Evolutionary conservation across 1,140 invertebrate species (phyloP).

Genomic region (Dreissena rostriformis): DNA sequence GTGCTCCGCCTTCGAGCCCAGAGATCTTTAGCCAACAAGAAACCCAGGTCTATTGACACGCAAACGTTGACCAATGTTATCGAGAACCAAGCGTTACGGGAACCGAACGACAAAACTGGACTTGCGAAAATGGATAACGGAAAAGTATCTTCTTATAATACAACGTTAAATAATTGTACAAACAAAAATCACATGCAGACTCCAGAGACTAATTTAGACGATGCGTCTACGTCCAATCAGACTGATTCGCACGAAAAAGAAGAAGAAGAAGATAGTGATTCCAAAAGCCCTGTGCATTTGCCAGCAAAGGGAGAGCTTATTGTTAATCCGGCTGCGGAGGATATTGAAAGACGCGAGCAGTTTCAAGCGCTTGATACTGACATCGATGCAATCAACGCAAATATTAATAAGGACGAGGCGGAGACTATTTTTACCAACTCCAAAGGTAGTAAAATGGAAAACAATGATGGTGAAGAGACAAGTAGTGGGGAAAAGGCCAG

Average conservation of each 20-base stretch:
- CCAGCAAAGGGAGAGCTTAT: conserved; percentile 83
- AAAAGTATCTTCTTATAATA: conserved; percentile 82
- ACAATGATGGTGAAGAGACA: conserved; percentile 26
- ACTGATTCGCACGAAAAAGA: conserved; percentile 84
- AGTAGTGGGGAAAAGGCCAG: conserved; percentile 57
- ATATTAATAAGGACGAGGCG: background rate
- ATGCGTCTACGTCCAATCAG: conserved; percentile 48
- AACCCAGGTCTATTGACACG: conserved; percentile 52
- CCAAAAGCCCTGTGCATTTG: conserved; percentile 67
- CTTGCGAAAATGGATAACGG: conserved; percentile 73
- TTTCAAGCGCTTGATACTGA: conserved; percentile 1
- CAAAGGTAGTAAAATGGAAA: conserved; percentile 10
- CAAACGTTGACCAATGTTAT: conserved; percentile 72
- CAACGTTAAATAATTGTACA: conserved; percentile 73
- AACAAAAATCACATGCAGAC: conserved; percentile 57
- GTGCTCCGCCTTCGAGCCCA: conserved; percentile 91
- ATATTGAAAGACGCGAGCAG: conserved; percentile 45
- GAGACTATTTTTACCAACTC: conserved; percentile 44
- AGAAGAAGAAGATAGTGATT: conserved; percentile 79
- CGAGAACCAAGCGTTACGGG: conserved; percentile 70
- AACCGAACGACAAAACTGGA: conserved; percentile 74
- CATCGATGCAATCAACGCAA: background rate
- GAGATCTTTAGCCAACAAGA: conserved; percentile 38
- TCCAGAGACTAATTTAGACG: conserved; percentile 50
- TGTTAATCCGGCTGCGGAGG: conserved; percentile 71